phyloP scores from a whole-genome alignment of 2,113 vertebrate genomes.

The Zosterops lateralis region DNA sequence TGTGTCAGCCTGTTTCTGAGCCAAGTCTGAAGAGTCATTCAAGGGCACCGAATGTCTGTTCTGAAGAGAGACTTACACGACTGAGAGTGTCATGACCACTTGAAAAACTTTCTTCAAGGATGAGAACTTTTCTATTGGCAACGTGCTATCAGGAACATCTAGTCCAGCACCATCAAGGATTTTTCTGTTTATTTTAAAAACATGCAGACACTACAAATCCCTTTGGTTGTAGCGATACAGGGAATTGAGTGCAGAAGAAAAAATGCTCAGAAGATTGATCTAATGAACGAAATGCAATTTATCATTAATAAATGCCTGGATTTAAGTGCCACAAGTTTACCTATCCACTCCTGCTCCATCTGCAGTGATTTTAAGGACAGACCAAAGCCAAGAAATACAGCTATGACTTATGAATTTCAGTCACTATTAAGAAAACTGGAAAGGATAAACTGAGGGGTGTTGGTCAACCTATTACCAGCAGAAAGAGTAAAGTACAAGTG shows the following conservation, averaged over 20 bases:
- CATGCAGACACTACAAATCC: slow-evolving; percentile 41
- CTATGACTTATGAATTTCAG: background rate
- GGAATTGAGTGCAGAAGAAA: slow-evolving; percentile 1
- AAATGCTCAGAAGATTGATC: background rate
- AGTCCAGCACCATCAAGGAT: slow-evolving; percentile 52
- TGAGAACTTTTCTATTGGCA: slow-evolving; percentile 66
- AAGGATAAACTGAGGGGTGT: background rate
- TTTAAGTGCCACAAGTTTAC: slow-evolving; percentile 1
- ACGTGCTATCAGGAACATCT: slow-evolving; percentile 64
- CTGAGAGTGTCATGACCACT: slow-evolving; percentile 65
- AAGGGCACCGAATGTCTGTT: slow-evolving; percentile 55
- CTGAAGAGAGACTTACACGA: slow-evolving; percentile 31
- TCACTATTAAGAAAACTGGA: background rate
- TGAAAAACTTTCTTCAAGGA: slow-evolving; percentile 62
- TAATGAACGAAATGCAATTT: slow-evolving; percentile 9
- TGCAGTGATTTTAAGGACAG: background rate
- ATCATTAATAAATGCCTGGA: background rate
- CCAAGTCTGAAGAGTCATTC: slow-evolving; percentile 64
- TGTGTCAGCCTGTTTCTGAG: slow-evolving; percentile 55
- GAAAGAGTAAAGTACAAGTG: background rate
- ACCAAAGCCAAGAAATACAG: background rate
- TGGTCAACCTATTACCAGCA: background rate
- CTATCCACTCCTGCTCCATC: background rate
- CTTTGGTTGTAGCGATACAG: slow-evolving; percentile 14
- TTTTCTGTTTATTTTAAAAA: slow-evolving; percentile 69